phyloP scores from a whole-genome alignment of 2,888 invertebrate species.

The Leucoptera coffeella region DNA sequence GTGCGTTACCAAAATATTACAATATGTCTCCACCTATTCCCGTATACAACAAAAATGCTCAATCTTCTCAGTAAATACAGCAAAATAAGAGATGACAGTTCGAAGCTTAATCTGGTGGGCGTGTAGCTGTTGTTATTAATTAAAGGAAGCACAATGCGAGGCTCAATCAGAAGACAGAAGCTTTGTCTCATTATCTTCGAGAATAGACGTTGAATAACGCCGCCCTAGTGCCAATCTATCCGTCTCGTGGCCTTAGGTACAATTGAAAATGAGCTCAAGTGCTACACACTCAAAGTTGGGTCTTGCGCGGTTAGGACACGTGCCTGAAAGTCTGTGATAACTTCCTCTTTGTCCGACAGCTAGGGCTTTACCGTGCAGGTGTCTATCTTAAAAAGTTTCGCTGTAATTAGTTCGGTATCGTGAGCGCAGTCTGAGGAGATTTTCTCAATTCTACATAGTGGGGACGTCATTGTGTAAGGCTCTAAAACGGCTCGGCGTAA shows the following conservation, averaged over 20 bases:
- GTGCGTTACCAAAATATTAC: too few relatives aligned
- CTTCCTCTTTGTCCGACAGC: conserved; percentile 43
- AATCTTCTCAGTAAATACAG: too few relatives aligned
- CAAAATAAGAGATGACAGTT: too few relatives aligned
- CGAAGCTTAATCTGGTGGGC: too few relatives aligned
- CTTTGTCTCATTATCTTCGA: conserved; percentile 19
- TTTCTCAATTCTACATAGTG: conserved; percentile 41
- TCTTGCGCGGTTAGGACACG: conserved; percentile 13
- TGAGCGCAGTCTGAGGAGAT: conserved; percentile 42
- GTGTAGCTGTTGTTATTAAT: conserved; percentile 1
- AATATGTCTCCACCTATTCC: too few relatives aligned
- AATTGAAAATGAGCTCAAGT: too few relatives aligned
- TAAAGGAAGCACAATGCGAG: conserved; percentile 6
- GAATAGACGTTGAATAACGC: conserved; percentile 28
- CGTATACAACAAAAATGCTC: too few relatives aligned
- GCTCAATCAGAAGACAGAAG: conserved; percentile 18
- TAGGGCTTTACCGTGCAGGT: conserved; percentile 38
- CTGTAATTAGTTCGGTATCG: conserved; percentile 46
- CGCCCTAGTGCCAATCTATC: conserved; percentile 22
- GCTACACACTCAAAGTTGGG: too few relatives aligned
- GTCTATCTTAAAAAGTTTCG: conserved; percentile 50
- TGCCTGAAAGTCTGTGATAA: conserved; percentile 45
- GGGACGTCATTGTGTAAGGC: conserved; percentile 40
- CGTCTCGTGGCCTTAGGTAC: too few relatives aligned
- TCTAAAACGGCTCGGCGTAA: conserved; percentile 25